Percentiles rank a stretch among this genome's conserved stretches.
Conservation (phyloP, 2,888 invertebrate genomes). For the Pyrrhosoma nymphula region DNA sequence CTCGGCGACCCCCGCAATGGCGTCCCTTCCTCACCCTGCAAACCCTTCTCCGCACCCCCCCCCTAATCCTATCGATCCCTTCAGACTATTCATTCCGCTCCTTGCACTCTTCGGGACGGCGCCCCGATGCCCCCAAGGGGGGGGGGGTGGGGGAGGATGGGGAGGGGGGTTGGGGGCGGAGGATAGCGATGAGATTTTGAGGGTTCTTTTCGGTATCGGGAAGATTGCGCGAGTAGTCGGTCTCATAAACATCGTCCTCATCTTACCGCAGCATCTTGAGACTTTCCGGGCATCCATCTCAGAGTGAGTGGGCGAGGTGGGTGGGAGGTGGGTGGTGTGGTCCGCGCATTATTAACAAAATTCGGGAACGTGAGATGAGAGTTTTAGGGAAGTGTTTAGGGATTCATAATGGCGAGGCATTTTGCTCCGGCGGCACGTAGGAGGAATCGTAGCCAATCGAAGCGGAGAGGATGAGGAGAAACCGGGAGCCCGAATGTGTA, state of each 20-base stretch:
- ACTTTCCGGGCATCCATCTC: background rate
- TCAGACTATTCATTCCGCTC: constrained; percentile 26
- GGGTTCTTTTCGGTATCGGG: background rate
- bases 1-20: background rate
- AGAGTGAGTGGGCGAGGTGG: background rate
- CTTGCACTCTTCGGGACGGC: constrained; percentile 32
- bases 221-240: background rate
- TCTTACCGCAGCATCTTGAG: background rate
- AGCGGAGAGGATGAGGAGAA: too few species aligned
- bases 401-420: background rate
- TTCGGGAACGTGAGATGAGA: background rate
- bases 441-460: too few species aligned
- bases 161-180: background rate
- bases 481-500: too few species aligned
- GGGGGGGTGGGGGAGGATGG: background rate
- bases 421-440: too few species aligned
- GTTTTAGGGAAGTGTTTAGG: background rate
- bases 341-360: background rate
- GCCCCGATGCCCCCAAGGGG: constrained; percentile 5
- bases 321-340: background rate
- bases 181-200: background rate
- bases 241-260: background rate
- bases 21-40: background rate
- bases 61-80: constrained; percentile 10
- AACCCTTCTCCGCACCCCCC: background rate